A percentile compares a stretch with the other conserved stretches of the same genome.
phyloP scores from a whole-genome alignment of 1,140 invertebrate genomes.

The Platyscapa corneri region DNA sequence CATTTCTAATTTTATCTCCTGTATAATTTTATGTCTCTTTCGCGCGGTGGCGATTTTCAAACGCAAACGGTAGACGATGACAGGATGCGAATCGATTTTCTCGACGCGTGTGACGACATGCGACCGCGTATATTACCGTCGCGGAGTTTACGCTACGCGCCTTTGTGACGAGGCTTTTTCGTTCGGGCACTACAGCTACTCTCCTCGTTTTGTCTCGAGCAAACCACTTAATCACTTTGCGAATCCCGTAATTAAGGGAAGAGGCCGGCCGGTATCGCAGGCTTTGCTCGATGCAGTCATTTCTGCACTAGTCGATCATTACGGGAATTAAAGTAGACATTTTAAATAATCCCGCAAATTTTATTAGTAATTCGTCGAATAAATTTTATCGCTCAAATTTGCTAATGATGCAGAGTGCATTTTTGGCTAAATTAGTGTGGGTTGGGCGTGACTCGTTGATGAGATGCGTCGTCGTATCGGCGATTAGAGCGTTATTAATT shows the following conservation, averaged over 20 bases:
- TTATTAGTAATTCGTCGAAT: too few relatives aligned
- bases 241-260: not conserved
- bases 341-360: too few relatives aligned
- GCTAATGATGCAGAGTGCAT: too few relatives aligned
- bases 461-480: too few relatives aligned
- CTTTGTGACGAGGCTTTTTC: not conserved
- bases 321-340: too few relatives aligned
- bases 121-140: not conserved
- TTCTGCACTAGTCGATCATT: not conserved
- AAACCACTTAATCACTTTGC: not conserved
- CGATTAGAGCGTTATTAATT: too few relatives aligned
- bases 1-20: not conserved
- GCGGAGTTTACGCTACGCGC: too few relatives aligned
- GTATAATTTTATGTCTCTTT: not conserved
- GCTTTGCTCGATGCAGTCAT: not conserved
- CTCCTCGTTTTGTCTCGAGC: not conserved
- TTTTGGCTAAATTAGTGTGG: too few relatives aligned
- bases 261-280: not conserved
- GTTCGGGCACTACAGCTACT: not conserved
- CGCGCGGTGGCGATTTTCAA: not conserved
- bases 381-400: too few relatives aligned
- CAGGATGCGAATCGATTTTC: too few relatives aligned
- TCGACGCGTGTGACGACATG: not conserved
- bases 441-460: too few relatives aligned
- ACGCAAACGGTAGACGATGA: not conserved